Evolutionary conservation across 1,140 invertebrate species (phyloP), one percentile per base, ranked within the genome.

Genomic region (Pentalonia nigronervosa): DNA sequence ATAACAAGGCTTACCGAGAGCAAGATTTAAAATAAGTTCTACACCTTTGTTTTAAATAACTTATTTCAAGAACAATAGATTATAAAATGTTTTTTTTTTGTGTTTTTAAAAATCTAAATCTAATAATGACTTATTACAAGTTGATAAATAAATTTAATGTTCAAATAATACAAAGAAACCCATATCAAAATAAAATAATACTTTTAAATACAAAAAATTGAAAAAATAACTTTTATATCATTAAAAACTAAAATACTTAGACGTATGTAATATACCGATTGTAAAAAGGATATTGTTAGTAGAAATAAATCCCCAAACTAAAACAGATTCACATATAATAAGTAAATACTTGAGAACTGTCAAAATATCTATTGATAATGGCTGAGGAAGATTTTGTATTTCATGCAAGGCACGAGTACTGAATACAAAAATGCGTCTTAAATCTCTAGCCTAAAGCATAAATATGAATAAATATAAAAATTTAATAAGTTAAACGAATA

Each of bases 351-450:
- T 97, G 0, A 97, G 95, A 25, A 97, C 94, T 93, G 96, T 94
- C 94, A 96, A 94, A 94, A 96, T 95, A 94, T 96, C 94, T 94
- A 96, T 94, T 94, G 95, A 90, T 95, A 96, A 94, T n/a, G 95
- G 95, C 14, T 86, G 34, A 94, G 95, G 93, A 96, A 95, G 94
- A 96, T 95, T 95, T 96, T 96, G 94, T 96, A 97, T 95, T 95
- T 97, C 96, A 94, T 95, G 95, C 17, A 97, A 94, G 41, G 96
- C 96, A 95, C 96, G 95, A 3, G 97, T 95, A 94, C 96, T 96
- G 95, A 97, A 97, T 94, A 97, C 96, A 95, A 98, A 98, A 94
- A 98, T 98, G 94, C 96, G 96, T 94, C 97, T 97, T 93, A 99
- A 95, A 95, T 98, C 97, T 93, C 96, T 96, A 53, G 95, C 95